phyloP scores from a whole-genome alignment of 2,888 invertebrate species.

The Meandrusa payeni region DNA sequence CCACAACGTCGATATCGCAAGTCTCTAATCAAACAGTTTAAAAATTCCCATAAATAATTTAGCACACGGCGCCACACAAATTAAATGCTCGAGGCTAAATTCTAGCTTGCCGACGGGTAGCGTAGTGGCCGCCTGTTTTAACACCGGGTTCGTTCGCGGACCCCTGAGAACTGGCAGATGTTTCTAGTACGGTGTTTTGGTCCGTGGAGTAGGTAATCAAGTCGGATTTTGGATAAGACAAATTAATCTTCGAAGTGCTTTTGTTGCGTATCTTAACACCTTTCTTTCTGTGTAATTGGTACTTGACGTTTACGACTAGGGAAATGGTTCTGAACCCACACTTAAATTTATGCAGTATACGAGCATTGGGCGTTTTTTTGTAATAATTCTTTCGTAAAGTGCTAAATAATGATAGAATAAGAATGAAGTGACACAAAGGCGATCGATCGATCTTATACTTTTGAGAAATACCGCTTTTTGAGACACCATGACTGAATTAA shows the following conservation, averaged over 20 bases:
- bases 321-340: no score
- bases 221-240: constrained; percentile 14
- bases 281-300: no score
- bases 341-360: no score
- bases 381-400: no score
- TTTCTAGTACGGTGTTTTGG: constrained; percentile 42
- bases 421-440: no score
- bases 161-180: constrained; percentile 72
- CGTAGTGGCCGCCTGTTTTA: constrained; percentile 52
- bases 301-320: no score
- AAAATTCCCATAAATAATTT: constrained; percentile 46
- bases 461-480: no score
- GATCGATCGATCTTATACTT: no score
- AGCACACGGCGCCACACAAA: constrained; percentile 48
- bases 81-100: constrained; percentile 59
- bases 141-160: constrained; percentile 53
- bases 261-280: no score
- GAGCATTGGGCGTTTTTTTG: no score
- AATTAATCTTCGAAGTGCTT: not conserved
- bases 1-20: constrained; percentile 17
- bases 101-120: constrained; percentile 45
- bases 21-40: constrained; percentile 42
- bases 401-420: no score
- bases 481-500: no score
- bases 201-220: constrained; percentile 15